Percentiles rank a stretch among this genome's conserved stretches.
phyloP scores from a whole-genome alignment of 2,797 vertebrate genomes.

The Eleutherodactylus coqui region DNA sequence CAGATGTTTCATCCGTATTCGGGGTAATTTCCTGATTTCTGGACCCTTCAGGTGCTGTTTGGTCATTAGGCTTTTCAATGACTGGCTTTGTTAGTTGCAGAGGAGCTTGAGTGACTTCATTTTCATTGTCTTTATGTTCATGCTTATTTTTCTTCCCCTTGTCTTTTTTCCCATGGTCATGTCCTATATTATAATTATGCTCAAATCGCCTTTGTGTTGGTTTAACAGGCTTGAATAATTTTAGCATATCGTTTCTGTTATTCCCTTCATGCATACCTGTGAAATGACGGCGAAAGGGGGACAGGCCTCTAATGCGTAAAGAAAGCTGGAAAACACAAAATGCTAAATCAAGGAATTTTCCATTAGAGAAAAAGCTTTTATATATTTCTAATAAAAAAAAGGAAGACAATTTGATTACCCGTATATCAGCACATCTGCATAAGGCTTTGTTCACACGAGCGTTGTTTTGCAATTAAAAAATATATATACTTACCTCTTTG shows the following conservation, averaged over 20 bases:
- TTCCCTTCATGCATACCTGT: background rate
- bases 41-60: background rate
- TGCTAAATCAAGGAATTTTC: background rate
- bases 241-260: background rate
- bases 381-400: background rate
- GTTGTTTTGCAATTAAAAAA: no score
- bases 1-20: background rate
- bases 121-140: background rate
- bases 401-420: no score
- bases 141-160: background rate
- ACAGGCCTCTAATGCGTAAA: background rate
- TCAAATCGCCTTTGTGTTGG: background rate
- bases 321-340: background rate
- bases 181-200: background rate
- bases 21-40: background rate
- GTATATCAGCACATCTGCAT: no score
- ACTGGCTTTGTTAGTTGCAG: background rate
- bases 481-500: no score
- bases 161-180: constrained; percentile 8
- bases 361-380: background rate
- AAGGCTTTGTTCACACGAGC: no score
- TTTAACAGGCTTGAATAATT: background rate
- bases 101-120: background rate
- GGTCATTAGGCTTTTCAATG: background rate
- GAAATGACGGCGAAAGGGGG: background rate